Percentiles rank a stretch among this genome's conserved stretches.
Conservation (phyloP, 2,797 vertebrate species). For the Chiloscyllium punctatum region DNA sequence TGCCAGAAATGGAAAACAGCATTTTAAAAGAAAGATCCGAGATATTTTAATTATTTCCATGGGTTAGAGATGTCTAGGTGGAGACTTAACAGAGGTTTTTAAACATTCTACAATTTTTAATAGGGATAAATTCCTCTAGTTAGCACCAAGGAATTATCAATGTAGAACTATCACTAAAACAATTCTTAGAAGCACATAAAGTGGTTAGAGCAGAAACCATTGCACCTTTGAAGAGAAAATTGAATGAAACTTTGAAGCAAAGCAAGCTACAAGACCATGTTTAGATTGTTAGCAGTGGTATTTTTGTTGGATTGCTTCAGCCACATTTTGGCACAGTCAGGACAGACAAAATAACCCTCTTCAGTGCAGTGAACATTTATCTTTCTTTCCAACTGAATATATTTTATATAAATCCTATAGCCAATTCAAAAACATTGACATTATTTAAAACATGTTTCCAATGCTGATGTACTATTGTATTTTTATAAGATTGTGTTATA, state of each 20-base stretch:
- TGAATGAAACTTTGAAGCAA: background rate
- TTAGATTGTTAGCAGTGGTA: background rate
- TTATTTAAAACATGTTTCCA: background rate
- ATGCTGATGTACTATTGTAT: background rate
- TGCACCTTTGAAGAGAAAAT: too few relatives aligned
- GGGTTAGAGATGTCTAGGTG: background rate
- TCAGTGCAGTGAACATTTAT: background rate
- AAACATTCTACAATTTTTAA: background rate
- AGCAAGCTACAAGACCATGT: background rate
- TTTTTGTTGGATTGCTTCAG: background rate
- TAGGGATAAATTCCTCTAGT: background rate
- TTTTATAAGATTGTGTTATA: background rate
- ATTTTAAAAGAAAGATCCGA: background rate
- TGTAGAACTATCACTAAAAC: background rate
- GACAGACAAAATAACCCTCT: too few relatives aligned
- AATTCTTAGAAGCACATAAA: background rate
- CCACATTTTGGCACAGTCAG: background rate
- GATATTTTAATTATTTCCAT: background rate
- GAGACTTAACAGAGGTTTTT: background rate
- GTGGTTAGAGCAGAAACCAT: too few relatives aligned
- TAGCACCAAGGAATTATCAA: background rate
- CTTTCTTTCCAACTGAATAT: background rate
- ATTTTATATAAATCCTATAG: background rate
- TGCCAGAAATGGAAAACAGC: background rate
- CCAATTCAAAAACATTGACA: background rate